Percentiles rank a stretch among this genome's conserved stretches.
Conservation (phyloP, 2,888 invertebrate genomes). For the Sphecodes monilicornis region DNA sequence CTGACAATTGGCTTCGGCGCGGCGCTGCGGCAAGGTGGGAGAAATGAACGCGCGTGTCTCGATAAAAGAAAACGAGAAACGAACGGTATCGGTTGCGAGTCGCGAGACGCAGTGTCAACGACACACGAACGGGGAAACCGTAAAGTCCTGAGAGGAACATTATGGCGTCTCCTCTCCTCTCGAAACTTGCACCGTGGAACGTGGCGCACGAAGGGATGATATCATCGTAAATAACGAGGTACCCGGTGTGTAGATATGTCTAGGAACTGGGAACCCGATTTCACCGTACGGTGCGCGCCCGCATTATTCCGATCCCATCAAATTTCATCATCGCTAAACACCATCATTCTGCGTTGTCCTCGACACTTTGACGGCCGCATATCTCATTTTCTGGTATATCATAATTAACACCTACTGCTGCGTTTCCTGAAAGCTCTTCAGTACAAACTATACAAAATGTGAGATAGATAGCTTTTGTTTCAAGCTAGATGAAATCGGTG, state of each 20-base stretch:
- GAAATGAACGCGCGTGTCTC: conserved; percentile 48
- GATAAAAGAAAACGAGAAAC: conserved; percentile 71
- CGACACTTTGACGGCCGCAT: not conserved
- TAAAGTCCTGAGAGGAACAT: conserved; percentile 50
- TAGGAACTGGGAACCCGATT: conserved; percentile 65
- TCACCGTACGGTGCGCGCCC: conserved; percentile 45
- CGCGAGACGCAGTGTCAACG: conserved; percentile 66
- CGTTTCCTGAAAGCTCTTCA: not conserved
- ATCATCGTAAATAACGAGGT: conserved; percentile 24
- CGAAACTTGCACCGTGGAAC: not conserved
- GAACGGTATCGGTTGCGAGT: conserved; percentile 69
- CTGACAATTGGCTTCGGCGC: not conserved
- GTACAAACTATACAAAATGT: not conserved
- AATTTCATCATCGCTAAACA: conserved; percentile 9
- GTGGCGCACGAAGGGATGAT: conserved; percentile 1
- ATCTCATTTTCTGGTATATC: not conserved
- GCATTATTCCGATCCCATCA: conserved; percentile 8
- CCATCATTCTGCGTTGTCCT: not conserved
- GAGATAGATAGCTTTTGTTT: not conserved
- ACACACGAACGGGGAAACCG: conserved; percentile 63
- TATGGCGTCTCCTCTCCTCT: conserved; percentile 11
- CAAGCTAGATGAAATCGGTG: not conserved
- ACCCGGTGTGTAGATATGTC: conserved; percentile 33
- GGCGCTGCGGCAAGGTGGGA: conserved; percentile 6
- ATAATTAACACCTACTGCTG: not conserved